Evolutionary conservation across 2,797 vertebrate species (phyloP).

Genomic region (Rhinatrema bivittatum): DNA sequence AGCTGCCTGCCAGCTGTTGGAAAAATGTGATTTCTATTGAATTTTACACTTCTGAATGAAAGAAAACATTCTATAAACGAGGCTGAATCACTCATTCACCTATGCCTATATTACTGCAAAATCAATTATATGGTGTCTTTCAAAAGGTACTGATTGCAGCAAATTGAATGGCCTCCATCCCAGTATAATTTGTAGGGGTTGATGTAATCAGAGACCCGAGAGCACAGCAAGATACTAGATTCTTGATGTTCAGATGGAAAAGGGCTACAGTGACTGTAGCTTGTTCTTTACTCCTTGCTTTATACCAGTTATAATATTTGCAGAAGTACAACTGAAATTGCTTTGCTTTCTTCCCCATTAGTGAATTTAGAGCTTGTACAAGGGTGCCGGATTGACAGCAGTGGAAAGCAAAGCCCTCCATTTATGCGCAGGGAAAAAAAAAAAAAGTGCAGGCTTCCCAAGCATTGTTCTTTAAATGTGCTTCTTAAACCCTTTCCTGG

Average conservation of each 20-base stretch:
- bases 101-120: conserved; percentile 64
- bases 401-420: too few species aligned
- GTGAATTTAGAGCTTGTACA: too few species aligned
- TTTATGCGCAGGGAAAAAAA: too few species aligned
- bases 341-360: too few species aligned
- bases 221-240: conserved; percentile 52
- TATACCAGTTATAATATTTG: conserved; percentile 42
- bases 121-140: conserved; percentile 67
- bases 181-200: conserved; percentile 66
- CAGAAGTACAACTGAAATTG: conserved; percentile 56
- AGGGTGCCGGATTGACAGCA: too few species aligned
- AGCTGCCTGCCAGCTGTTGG: conserved; percentile 51
- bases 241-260: conserved; percentile 55
- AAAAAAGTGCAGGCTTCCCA: too few species aligned
- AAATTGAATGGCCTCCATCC: conserved; percentile 68
- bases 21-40: conserved; percentile 58
- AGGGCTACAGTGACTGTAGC: conserved; percentile 40
- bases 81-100: conserved; percentile 56
- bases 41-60: conserved; percentile 56
- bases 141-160: conserved; percentile 63
- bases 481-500: too few species aligned
- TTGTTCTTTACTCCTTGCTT: conserved; percentile 41
- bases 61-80: conserved; percentile 63
- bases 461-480: too few species aligned
- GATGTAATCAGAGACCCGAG: conserved; percentile 69